phyloP scores from a whole-genome alignment of 2,113 vertebrate species.

The Notothenia coriiceps region DNA sequence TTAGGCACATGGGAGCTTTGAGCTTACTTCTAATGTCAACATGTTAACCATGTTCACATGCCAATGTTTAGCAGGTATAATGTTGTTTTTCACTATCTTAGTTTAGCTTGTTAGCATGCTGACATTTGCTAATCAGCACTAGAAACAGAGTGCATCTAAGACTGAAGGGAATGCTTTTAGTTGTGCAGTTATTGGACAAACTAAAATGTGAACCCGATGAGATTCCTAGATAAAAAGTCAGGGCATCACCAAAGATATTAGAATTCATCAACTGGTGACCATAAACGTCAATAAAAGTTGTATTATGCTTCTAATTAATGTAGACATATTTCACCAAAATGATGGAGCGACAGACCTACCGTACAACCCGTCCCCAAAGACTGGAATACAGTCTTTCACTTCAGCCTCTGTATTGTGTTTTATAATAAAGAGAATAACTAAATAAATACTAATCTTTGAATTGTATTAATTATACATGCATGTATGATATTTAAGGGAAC shows the following conservation, averaged over 20 bases:
- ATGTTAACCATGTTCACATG: background rate
- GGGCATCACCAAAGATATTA: background rate
- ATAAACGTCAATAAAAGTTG: background rate
- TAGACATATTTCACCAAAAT: background rate
- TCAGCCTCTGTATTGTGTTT: background rate
- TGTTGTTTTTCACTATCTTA: background rate
- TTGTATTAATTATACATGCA: background rate
- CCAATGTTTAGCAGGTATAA: background rate
- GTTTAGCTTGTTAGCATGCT: background rate
- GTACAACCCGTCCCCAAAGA: background rate
- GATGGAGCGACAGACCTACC: background rate
- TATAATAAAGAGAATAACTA: background rate
- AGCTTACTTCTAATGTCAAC: background rate
- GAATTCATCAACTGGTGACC: background rate
- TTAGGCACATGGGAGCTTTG: background rate
- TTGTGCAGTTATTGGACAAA: background rate
- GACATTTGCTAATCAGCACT: background rate
- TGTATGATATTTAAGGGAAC: background rate
- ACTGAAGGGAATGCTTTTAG: background rate
- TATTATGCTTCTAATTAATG: background rate
- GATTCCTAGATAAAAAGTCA: background rate
- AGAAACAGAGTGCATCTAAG: background rate
- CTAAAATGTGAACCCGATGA: background rate
- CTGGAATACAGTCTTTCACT: background rate
- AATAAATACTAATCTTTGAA: background rate